These are phyloP conservation scores for Calycopis cecrops DNA, from an alignment of 1,140 invertebrate species.

Conservation along the genomic window DNA sequence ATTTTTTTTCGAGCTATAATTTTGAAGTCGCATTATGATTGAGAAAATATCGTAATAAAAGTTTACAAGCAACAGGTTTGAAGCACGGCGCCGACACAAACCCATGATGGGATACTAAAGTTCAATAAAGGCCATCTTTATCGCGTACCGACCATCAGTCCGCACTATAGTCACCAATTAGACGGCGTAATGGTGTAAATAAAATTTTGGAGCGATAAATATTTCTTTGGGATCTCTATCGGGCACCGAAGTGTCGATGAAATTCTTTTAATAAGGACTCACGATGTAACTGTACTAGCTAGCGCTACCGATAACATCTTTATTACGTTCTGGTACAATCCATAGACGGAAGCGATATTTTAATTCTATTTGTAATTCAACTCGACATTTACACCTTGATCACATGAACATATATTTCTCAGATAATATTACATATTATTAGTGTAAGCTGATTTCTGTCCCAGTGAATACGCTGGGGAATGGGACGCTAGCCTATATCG, in stretches of 20 bases:
- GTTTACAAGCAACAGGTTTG: too few species aligned
- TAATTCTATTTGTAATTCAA: not conserved
- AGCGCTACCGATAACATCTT: constrained; percentile 37
- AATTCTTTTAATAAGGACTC: constrained; percentile 43
- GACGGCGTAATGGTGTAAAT: constrained; percentile 38
- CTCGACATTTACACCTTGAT: not conserved
- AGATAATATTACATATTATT: too few species aligned
- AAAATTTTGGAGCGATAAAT: constrained; percentile 31
- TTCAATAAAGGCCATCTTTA: constrained; percentile 27
- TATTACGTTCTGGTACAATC: constrained; percentile 30
- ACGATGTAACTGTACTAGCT: constrained; percentile 35
- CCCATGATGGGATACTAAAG: constrained; percentile 16
- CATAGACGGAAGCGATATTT: not conserved
- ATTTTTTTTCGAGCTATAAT: too few species aligned
- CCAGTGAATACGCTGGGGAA: too few species aligned
- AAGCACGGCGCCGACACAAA: too few species aligned
- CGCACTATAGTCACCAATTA: constrained; percentile 40
- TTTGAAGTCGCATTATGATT: too few species aligned
- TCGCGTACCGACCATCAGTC: constrained; percentile 25
- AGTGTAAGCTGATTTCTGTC: too few species aligned
- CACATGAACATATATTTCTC: too few species aligned
- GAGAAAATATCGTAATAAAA: too few species aligned
- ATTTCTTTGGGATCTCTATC: constrained; percentile 31
- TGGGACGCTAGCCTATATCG: too few species aligned
- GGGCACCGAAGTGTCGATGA: constrained; percentile 33